Evolutionary conservation across 2,113 vertebrate genomes (phyloP).

Genomic region (Menura novaehollandiae): DNA sequence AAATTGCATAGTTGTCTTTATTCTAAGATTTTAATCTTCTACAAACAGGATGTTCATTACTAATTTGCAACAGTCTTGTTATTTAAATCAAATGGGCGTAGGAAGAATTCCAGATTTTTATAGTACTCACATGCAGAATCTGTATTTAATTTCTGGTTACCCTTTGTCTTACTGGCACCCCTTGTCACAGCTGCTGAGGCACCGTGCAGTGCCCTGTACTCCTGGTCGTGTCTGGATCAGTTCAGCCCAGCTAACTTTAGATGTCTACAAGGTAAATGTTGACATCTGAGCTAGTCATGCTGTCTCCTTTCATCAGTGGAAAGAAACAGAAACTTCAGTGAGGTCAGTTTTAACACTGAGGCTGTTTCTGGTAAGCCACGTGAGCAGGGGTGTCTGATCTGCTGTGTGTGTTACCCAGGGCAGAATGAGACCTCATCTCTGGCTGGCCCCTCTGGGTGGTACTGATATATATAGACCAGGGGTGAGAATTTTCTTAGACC

Average conservation of each 20-base stretch:
- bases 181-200: not conserved
- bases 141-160: not conserved
- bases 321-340: not conserved
- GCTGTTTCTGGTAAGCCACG: not conserved
- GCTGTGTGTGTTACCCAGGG: not conserved
- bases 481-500: slow-evolving; percentile 4
- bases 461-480: not conserved
- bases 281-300: slow-evolving; percentile 21
- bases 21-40: not conserved
- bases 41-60: not conserved
- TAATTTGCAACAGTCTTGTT: not conserved
- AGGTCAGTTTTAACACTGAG: not conserved
- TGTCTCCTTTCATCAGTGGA: slow-evolving; percentile 23
- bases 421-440: not conserved
- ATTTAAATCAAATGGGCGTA: not conserved
- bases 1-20: not conserved
- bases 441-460: not conserved
- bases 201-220: not conserved
- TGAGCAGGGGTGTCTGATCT: not conserved
- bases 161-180: not conserved
- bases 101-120: not conserved
- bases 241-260: slow-evolving; percentile 23
- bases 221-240: not conserved
- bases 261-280: slow-evolving; percentile 2
- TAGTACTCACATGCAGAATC: not conserved